Conservation (phyloP, 1,140 invertebrate species). For the Asobara japonica region DNA sequence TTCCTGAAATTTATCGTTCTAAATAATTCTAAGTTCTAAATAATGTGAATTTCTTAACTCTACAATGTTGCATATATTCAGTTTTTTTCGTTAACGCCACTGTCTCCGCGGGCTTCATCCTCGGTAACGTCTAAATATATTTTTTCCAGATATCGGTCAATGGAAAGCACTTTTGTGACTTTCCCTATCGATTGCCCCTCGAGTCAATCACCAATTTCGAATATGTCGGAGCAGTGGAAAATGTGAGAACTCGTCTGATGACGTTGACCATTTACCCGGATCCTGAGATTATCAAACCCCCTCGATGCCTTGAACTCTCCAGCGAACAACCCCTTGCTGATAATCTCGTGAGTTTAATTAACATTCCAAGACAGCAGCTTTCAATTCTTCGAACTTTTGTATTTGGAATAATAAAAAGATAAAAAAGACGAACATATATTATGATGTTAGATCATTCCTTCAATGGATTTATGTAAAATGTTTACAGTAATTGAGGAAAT, state of each 20-base stretch:
- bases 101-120: too few species aligned
- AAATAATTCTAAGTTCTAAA: too few species aligned
- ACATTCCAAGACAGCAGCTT: neutral
- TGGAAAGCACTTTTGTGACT: constrained; percentile 78
- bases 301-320: constrained; percentile 39
- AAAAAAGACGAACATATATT: neutral
- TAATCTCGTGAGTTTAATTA: constrained; percentile 42
- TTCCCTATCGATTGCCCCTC: constrained; percentile 71
- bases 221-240: constrained; percentile 71
- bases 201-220: constrained; percentile 67
- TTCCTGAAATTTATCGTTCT: neutral
- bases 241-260: constrained; percentile 60
- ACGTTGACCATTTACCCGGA: constrained; percentile 65
- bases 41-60: too few species aligned
- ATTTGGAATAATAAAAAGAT: too few species aligned
- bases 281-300: constrained; percentile 54
- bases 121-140: too few species aligned
- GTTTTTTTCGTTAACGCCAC: too few species aligned
- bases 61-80: too few species aligned
- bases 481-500: neutral
- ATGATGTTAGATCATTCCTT: neutral
- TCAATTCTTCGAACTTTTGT: neutral
- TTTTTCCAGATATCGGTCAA: constrained; percentile 73
- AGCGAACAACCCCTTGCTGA: neutral
- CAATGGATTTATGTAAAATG: neutral